phyloP scores from a whole-genome alignment of 2,888 invertebrate genomes.

The Hartigia nigra region DNA sequence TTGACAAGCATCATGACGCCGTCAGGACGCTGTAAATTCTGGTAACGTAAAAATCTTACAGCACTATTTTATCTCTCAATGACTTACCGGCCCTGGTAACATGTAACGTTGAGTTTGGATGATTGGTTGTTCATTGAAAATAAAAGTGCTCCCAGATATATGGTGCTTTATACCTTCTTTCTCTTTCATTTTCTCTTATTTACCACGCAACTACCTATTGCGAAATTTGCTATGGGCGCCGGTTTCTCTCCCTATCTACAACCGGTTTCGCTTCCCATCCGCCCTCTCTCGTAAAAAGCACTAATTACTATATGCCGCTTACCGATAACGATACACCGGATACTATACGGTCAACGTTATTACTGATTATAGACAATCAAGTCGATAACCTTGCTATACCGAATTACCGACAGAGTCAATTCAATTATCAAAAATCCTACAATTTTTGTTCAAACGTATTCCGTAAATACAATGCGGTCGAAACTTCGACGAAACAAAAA shows the following conservation, averaged over 20 bases:
- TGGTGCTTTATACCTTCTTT: background rate
- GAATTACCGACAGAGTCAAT: background rate
- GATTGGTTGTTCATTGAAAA: background rate
- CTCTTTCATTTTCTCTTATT: constrained; percentile 20
- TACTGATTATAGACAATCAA: background rate
- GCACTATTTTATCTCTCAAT: background rate
- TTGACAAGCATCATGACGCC: background rate
- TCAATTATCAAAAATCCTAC: background rate
- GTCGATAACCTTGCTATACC: constrained; percentile 14
- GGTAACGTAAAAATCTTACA: background rate
- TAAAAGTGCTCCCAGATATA: background rate
- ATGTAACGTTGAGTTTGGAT: background rate
- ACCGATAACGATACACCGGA: constrained; percentile 34
- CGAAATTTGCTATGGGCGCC: constrained; percentile 4
- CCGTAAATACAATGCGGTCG: background rate
- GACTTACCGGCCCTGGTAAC: background rate
- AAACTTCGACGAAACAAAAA: background rate
- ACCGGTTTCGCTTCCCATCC: constrained; percentile 12
- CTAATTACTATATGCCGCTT: constrained; percentile 36
- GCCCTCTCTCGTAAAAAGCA: constrained; percentile 24
- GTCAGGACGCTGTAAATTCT: background rate
- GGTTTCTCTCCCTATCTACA: background rate
- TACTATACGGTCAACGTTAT: constrained; percentile 22
- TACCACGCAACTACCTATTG: constrained; percentile 20
- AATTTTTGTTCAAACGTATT: too few relatives aligned